Percentiles rank a stretch among this genome's conserved stretches.
These are phyloP conservation scores for Yponomeuta plumbellus DNA, from an alignment of 2,888 invertebrate genomes.

Conservation along the genomic window DNA sequence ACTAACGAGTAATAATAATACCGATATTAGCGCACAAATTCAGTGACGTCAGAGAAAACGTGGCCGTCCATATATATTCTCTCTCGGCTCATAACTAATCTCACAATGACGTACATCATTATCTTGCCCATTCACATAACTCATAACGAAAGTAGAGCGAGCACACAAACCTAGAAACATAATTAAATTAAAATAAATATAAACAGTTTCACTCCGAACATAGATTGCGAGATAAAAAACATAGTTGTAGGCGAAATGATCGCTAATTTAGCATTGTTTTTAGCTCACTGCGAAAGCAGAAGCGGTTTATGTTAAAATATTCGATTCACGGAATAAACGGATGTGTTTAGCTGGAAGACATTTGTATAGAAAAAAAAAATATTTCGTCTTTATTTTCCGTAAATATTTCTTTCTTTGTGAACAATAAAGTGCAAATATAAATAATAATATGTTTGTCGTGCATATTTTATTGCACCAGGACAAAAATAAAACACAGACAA, in stretches of 20 bases:
- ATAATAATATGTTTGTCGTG: too few species aligned
- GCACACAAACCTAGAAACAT: conserved; percentile 3
- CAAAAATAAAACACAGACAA: too few species aligned
- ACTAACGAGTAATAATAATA: too few species aligned
- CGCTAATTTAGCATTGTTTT: background rate
- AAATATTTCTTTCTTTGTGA: too few species aligned
- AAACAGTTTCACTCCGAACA: background rate
- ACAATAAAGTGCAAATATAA: too few species aligned
- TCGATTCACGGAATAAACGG: too few species aligned
- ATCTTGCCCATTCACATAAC: conserved; percentile 3
- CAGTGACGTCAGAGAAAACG: background rate
- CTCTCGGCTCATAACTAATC: background rate
- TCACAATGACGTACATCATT: conserved; percentile 1
- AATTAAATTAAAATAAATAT: conserved; percentile 14
- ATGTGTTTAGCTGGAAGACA: too few species aligned
- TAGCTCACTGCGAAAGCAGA: background rate
- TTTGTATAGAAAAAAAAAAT: too few species aligned
- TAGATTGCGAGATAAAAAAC: background rate
- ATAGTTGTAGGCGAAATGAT: background rate
- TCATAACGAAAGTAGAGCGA: conserved; percentile 7
- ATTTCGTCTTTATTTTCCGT: too few species aligned
- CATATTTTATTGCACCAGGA: too few species aligned
- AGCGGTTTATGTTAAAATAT: too few species aligned
- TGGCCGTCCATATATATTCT: background rate
- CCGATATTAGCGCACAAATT: background rate